Percentiles rank a stretch among this genome's conserved stretches.
Evolutionary conservation across 2,113 vertebrate genomes (phyloP).

Genomic region (Glaucomys volans): DNA sequence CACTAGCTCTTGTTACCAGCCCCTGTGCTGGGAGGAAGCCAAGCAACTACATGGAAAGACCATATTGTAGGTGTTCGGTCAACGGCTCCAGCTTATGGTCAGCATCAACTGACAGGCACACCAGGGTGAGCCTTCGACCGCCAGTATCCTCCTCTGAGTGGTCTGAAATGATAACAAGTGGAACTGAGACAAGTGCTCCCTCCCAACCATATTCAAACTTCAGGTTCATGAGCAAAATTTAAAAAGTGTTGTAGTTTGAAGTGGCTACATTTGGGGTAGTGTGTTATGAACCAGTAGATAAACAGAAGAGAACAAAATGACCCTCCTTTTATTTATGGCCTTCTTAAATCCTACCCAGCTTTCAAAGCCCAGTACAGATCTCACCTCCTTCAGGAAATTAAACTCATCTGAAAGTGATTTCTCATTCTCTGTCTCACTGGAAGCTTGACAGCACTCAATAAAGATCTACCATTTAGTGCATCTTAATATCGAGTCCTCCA

Average conservation of each 20-base stretch:
- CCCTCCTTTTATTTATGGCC: not conserved
- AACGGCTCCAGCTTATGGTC: not conserved
- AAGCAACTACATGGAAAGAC: not conserved
- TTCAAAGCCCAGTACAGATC: not conserved
- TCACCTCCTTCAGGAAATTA: not conserved
- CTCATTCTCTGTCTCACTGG: not conserved
- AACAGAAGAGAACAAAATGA: not conserved
- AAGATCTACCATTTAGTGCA: not conserved
- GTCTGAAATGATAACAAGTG: not conserved
- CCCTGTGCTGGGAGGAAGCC: not conserved
- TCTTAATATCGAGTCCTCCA: not conserved
- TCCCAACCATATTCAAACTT: not conserved
- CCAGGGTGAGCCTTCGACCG: not conserved
- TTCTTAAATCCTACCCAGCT: constrained; percentile 25
- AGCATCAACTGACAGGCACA: not conserved
- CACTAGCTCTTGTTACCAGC: not conserved
- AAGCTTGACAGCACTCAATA: not conserved
- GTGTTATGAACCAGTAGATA: not conserved
- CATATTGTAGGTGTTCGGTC: not conserved
- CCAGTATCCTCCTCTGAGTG: not conserved
- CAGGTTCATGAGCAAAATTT: constrained; percentile 42
- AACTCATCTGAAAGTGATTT: constrained; percentile 12
- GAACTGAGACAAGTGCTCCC: not conserved
- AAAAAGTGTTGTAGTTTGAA: not conserved
- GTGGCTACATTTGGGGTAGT: not conserved